phyloP scores from a whole-genome alignment of 1,140 invertebrate species.

The Mylabris phalerata region DNA sequence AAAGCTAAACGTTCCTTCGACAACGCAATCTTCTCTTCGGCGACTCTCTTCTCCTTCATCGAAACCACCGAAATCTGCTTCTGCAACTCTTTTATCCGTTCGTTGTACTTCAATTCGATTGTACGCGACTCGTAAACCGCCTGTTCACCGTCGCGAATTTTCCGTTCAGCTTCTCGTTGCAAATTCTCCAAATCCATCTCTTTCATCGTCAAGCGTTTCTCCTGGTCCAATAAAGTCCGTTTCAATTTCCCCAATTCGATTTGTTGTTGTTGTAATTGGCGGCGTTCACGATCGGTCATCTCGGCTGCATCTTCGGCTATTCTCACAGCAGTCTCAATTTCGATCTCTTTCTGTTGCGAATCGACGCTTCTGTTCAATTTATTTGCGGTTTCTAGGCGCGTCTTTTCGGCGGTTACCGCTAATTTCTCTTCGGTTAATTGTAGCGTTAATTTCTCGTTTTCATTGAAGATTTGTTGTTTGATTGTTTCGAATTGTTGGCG shows the following conservation, averaged over 20 bases:
- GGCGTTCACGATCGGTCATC: slow-evolving; percentile 43
- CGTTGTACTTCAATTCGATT: slow-evolving; percentile 37
- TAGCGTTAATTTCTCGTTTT: slow-evolving; percentile 40
- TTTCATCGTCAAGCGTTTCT: slow-evolving; percentile 38
- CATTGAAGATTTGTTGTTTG: slow-evolving; percentile 41
- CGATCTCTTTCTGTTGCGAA: slow-evolving; percentile 39
- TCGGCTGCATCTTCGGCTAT: slow-evolving; percentile 45
- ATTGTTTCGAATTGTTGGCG: slow-evolving; percentile 42
- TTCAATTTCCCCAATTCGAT: slow-evolving; percentile 43
- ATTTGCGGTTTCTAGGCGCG: slow-evolving; percentile 41
- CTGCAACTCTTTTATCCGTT: slow-evolving; percentile 34
- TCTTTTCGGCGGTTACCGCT: slow-evolving; percentile 40
- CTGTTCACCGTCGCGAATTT: slow-evolving; percentile 28
- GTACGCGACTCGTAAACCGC: slow-evolving; percentile 37
- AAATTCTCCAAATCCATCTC: slow-evolving; percentile 35
- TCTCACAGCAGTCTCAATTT: slow-evolving; percentile 46
- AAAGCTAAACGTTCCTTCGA: slow-evolving; percentile 34
- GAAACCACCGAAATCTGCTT: slow-evolving; percentile 28
- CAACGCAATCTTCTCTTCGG: slow-evolving; percentile 37
- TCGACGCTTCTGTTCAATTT: slow-evolving; percentile 38
- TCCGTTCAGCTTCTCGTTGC: slow-evolving; percentile 22
- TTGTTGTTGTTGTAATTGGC: slow-evolving; percentile 40
- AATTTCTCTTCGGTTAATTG: slow-evolving; percentile 45
- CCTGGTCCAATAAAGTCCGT: slow-evolving; percentile 39
- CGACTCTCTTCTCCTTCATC: slow-evolving; percentile 34